Evolutionary conservation across 2,888 invertebrate genomes (phyloP).

Genomic region (Uropetala carovei): DNA sequence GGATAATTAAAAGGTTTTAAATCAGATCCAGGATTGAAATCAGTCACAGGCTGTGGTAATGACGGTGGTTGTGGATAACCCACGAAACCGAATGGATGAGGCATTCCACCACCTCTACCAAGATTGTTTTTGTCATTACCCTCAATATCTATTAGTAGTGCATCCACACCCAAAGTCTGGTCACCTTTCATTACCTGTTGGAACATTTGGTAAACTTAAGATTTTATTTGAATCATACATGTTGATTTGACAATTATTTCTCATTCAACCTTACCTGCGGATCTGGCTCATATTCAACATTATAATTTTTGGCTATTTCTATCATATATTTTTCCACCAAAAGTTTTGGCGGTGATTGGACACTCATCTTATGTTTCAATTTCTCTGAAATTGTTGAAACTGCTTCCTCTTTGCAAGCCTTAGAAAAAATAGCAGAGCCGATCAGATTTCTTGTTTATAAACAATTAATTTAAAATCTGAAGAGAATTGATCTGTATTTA

Average conservation of each 20-base stretch:
- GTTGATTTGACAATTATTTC: too few relatives aligned
- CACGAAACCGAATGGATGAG: conserved; percentile 88
- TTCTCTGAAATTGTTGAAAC: conserved; percentile 92
- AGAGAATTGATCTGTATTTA: not conserved
- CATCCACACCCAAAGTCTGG: conserved; percentile 78
- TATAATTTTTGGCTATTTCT: conserved; percentile 97
- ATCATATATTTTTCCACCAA: conserved; percentile 95
- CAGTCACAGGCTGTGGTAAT: conserved; percentile 76
- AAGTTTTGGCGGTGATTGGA: conserved; percentile 96
- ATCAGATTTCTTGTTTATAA: not conserved
- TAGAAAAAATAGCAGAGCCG: conserved; percentile 67
- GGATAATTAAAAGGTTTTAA: conserved; percentile 84
- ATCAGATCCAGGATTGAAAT: conserved; percentile 71
- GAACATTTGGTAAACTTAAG: conserved; percentile 10
- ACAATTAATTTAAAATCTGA: not conserved
- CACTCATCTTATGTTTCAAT: conserved; percentile 93
- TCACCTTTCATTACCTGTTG: conserved; percentile 83
- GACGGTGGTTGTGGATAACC: conserved; percentile 86
- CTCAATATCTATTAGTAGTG: conserved; percentile 81
- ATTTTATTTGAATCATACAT: not conserved
- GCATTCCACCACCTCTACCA: conserved; percentile 76
- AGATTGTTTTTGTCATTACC: conserved; percentile 81
- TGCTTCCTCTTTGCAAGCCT: conserved; percentile 88
- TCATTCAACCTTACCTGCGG: conserved; percentile 78
- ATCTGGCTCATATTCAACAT: conserved; percentile 96